phyloP scores from a whole-genome alignment of 2,888 invertebrate genomes.

The Cepaea hortensis region DNA sequence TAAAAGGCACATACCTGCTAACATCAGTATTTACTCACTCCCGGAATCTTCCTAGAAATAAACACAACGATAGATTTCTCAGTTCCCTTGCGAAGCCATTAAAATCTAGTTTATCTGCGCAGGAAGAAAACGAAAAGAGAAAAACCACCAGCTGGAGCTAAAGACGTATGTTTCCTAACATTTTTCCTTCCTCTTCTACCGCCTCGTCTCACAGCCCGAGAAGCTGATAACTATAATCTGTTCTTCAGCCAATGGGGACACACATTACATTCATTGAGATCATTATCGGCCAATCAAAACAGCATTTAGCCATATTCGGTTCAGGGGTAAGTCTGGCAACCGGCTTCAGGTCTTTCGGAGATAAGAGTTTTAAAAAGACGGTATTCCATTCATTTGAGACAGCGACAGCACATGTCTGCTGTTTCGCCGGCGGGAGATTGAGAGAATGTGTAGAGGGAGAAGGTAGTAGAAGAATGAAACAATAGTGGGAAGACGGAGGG shows the following conservation, averaged over 20 bases:
- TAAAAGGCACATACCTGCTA: background rate
- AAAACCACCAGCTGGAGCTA: constrained; percentile 2
- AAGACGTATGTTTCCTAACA: background rate
- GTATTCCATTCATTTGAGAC: constrained; percentile 20
- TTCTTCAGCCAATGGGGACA: constrained; percentile 31
- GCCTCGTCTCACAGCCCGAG: background rate
- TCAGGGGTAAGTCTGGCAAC: constrained; percentile 4
- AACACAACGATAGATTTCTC: background rate
- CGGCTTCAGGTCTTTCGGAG: background rate
- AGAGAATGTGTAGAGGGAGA: background rate
- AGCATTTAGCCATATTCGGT: constrained; percentile 25
- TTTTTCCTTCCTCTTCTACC: background rate
- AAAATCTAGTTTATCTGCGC: constrained; percentile 1
- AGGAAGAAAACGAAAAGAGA: background rate
- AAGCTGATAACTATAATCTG: constrained; percentile 5
- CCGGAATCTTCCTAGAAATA: background rate
- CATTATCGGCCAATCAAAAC: constrained; percentile 35
- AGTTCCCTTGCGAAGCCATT: background rate
- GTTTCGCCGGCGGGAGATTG: too few species aligned
- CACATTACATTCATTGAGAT: constrained; percentile 34
- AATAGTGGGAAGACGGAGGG: background rate
- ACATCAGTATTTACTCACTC: background rate
- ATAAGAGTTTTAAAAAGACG: background rate
- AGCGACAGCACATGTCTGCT: background rate
- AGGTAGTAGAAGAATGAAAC: background rate